Base-by-base conservation (phyloP, 2,888 invertebrate genomes). In the Unio delphinus region DNA sequence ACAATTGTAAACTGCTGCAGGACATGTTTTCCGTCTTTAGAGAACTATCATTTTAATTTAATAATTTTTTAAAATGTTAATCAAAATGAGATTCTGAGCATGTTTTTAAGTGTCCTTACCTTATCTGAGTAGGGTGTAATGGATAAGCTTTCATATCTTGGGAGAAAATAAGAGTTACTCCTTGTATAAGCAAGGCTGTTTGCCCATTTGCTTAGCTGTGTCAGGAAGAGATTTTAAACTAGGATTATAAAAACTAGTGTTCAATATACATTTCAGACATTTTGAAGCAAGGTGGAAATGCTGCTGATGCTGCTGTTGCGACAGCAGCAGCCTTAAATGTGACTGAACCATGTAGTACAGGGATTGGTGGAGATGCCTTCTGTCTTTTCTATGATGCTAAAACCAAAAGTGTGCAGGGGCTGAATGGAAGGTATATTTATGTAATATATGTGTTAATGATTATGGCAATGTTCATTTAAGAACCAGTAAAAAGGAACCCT, bases 301-400 rank as follows among this genome's bases (percentile, higher is more conserved):
- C 91, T 30, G 90, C 89, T 4, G 91, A 91, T 83, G 90, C 90
- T 23, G 90, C 90, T 18, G 88, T 91, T 54, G 90, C 89, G 11
- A 85, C 89, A 61, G 89, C 90, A 45, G 90, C 90, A n/a, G 89
- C 89, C 5, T 76, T 90, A 18, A 88, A 87, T 76, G 89, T 91
- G 0, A 87, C 88, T 8, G 88, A 90, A 72, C 91, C 91, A 8
- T 82, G 82, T 56, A 85, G 86, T 20, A 89, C 90, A 45, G 91
- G 91, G 56, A 80, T 90, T 18, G 91, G 90, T 5, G 91, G 91
- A 0, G 91, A 90, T 75, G 89, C 85, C 8, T 90, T 90, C 78
- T 87, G 87, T 73, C 78, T 90, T 59, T 90, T 85, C 73, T 90
- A 88, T 78, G 84, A 90, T 70, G 83, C 81, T 3, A 74, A 76